phyloP scores from a whole-genome alignment of 2,113 vertebrate species.

The Trichomycterus rosablanca region DNA sequence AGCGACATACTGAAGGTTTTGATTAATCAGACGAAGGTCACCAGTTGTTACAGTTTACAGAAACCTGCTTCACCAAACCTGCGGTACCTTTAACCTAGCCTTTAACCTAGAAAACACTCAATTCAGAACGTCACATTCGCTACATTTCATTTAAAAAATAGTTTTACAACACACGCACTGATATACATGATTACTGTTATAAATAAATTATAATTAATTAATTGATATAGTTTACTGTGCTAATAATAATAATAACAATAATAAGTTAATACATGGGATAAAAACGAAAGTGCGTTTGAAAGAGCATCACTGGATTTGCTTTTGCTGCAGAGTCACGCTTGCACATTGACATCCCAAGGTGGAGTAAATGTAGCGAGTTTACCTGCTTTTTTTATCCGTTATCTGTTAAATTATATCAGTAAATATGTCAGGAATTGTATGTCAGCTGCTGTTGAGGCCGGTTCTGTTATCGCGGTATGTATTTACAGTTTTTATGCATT shows the following conservation, averaged over 20 bases:
- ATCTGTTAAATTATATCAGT: too few species aligned
- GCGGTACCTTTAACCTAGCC: constrained; percentile 32
- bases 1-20: constrained; percentile 59
- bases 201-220: not conserved
- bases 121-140: constrained; percentile 28
- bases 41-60: not conserved
- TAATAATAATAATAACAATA: not conserved
- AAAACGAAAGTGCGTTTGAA: constrained; percentile 17
- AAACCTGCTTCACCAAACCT: too few species aligned
- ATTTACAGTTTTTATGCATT: not conserved
- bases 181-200: too few species aligned
- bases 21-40: constrained; percentile 15
- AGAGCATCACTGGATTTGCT: too few species aligned
- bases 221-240: not conserved
- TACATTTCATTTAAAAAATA: not conserved
- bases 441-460: constrained; percentile 46
- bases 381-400: too few species aligned
- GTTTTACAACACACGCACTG: too few species aligned
- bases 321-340: too few species aligned
- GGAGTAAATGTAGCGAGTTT: too few species aligned
- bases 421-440: constrained; percentile 50
- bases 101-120: constrained; percentile 52
- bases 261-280: not conserved
- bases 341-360: too few species aligned
- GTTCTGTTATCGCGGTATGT: constrained; percentile 36